Percentiles rank a stretch among this genome's conserved stretches.
phyloP scores from a whole-genome alignment of 1,140 invertebrate species.

The Drosophila paulistorum region DNA sequence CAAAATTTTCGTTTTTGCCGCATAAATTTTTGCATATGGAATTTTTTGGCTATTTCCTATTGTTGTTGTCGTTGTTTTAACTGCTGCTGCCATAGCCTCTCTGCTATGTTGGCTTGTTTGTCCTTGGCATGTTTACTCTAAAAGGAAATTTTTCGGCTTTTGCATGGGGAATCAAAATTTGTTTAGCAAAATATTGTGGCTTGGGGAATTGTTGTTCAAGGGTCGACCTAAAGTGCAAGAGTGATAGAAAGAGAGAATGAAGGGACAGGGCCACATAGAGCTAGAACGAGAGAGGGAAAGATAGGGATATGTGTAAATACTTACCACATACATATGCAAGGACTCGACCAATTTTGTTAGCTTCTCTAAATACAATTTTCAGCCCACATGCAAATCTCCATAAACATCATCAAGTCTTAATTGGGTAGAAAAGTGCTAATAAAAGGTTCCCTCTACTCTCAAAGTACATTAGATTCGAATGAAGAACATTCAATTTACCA shows the following conservation, averaged over 20 bases:
- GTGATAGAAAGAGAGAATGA: not conserved
- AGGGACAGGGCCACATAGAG: not conserved
- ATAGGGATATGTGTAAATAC: not conserved
- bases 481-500: too few relatives aligned
- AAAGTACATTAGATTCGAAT: too few relatives aligned
- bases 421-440: too few relatives aligned
- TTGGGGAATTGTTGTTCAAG: constrained; percentile 29
- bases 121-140: constrained; percentile 21
- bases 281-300: not conserved
- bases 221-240: not conserved
- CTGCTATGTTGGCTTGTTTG: constrained; percentile 13
- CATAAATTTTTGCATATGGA: constrained; percentile 53
- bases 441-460: too few relatives aligned
- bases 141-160: constrained; percentile 17
- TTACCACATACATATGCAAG: not conserved
- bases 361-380: not conserved
- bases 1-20: constrained; percentile 47
- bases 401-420: too few relatives aligned
- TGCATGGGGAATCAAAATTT: constrained; percentile 33
- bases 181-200: constrained; percentile 53
- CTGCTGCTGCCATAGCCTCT: constrained; percentile 31
- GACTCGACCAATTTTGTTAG: not conserved
- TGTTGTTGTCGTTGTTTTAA: constrained; percentile 13
- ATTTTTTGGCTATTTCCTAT: constrained; percentile 41
- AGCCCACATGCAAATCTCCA: not conserved